Conservation (phyloP, 64 coral and sea anemone species). For the Dendronephthya gigantea region DNA sequence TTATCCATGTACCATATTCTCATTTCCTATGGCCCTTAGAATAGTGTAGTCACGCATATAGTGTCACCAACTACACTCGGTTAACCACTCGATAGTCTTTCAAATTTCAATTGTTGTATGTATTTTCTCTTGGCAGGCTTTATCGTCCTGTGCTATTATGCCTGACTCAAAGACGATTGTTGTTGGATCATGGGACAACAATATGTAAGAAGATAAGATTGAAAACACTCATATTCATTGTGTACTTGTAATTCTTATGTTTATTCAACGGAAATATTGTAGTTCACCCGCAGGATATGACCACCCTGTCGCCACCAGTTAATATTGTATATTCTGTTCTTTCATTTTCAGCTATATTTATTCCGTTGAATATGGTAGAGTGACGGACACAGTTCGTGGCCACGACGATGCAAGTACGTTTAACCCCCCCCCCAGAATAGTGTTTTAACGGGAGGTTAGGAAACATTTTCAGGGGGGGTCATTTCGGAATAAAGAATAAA, state of each 20-base stretch:
- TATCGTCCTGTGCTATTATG: slow-evolving; percentile 98
- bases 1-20: too few species aligned
- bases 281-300: background rate
- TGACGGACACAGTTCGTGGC: slow-evolving; percentile 63
- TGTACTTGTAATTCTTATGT: background rate
- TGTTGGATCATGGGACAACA: slow-evolving; percentile 96
- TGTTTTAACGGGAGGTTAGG: too few species aligned
- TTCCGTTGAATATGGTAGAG: slow-evolving; percentile 93
- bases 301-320: too few species aligned
- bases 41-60: too few species aligned
- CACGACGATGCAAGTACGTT: slow-evolving; percentile 98
- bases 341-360: slow-evolving; percentile 73
- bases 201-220: slow-evolving; percentile 57
- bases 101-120: background rate
- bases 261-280: background rate
- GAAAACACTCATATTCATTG: background rate
- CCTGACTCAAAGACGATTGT: slow-evolving; percentile 95
- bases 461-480: too few species aligned
- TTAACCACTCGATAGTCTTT: too few species aligned
- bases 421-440: background rate
- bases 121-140: slow-evolving; percentile 42
- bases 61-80: too few species aligned
- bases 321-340: background rate
- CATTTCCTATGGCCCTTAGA: too few species aligned
- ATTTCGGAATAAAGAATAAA: too few species aligned